Percentiles rank a stretch among this genome's conserved stretches.
These are phyloP conservation scores for Ispidina lecontei DNA, from an alignment of 2,797 vertebrate genomes.

Conservation along the genomic window DNA sequence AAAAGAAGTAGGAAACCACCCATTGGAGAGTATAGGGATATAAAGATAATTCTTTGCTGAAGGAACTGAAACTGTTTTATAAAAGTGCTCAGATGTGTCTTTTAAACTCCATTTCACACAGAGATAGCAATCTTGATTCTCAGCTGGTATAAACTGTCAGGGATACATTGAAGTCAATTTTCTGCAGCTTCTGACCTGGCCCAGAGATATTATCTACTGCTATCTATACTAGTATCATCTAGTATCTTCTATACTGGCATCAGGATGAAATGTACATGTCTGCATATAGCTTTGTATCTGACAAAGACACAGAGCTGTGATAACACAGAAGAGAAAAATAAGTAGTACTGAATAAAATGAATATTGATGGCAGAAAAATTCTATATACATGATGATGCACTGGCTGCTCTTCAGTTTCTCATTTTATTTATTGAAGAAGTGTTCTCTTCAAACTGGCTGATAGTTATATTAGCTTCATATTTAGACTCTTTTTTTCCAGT, in stretches of 20 bases:
- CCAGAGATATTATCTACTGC: not conserved
- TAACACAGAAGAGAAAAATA: not conserved
- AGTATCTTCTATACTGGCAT: not conserved
- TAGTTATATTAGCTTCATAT: not conserved
- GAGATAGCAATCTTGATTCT: conserved; percentile 42
- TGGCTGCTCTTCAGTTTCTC: not conserved
- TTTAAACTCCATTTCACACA: conserved; percentile 34
- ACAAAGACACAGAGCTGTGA: not conserved
- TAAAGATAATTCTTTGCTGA: not conserved
- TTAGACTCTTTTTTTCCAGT: not conserved
- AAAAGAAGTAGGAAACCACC: not conserved
- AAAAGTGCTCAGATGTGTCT: not conserved
- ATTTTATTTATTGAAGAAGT: not conserved
- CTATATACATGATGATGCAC: not conserved
- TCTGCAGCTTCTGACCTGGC: not conserved
- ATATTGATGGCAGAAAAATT: not conserved
- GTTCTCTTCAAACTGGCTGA: not conserved
- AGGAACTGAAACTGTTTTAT: conserved; percentile 4
- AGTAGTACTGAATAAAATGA: not conserved
- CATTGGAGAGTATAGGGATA: not conserved
- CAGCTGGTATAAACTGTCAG: conserved; percentile 45
- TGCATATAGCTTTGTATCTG: not conserved
- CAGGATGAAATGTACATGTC: not conserved
- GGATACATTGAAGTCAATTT: conserved; percentile 38
- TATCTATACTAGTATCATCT: not conserved